Conservation (phyloP, 2,113 vertebrate genomes). For the Chaetodon auriga region DNA sequence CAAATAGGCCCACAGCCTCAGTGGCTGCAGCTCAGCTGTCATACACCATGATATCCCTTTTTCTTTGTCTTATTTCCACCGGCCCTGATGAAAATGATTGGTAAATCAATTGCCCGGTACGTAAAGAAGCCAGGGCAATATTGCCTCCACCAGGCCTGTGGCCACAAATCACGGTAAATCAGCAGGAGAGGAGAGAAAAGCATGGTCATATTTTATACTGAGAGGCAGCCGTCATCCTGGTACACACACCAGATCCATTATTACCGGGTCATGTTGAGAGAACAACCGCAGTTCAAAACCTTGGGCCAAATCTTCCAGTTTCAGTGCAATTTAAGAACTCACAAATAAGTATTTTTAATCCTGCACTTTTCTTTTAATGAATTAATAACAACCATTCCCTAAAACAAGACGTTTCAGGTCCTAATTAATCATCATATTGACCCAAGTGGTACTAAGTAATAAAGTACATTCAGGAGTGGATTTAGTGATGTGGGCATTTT, state of each 20-base stretch:
- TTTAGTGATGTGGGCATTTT: too few species aligned
- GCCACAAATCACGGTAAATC: slow-evolving; percentile 60
- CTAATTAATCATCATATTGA: neutral
- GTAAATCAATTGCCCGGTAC: slow-evolving; percentile 65
- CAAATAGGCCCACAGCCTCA: slow-evolving; percentile 63
- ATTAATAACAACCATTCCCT: neutral
- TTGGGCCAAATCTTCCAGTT: neutral
- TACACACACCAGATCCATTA: slow-evolving; percentile 2
- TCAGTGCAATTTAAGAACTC: neutral
- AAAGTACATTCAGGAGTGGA: too few species aligned
- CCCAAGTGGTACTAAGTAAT: neutral
- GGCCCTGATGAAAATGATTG: slow-evolving; percentile 67
- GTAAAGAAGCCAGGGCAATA: slow-evolving; percentile 51
- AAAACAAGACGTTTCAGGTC: neutral
- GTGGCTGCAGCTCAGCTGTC: slow-evolving; percentile 70
- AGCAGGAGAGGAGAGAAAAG: slow-evolving; percentile 30
- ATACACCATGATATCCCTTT: slow-evolving; percentile 57
- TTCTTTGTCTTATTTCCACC: slow-evolving; percentile 64
- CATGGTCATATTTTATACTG: slow-evolving; percentile 20
- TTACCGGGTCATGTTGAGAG: slow-evolving; percentile 4
- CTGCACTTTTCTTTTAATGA: neutral
- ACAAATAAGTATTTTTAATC: neutral
- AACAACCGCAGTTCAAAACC: neutral
- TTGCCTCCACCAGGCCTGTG: slow-evolving; percentile 43
- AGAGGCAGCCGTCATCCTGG: slow-evolving; percentile 21